Evolutionary conservation across 30 jellyfish, hydroid and myxozoan genomes (phyloP).

Genomic region (Calvadosia cruxmelitensis): DNA sequence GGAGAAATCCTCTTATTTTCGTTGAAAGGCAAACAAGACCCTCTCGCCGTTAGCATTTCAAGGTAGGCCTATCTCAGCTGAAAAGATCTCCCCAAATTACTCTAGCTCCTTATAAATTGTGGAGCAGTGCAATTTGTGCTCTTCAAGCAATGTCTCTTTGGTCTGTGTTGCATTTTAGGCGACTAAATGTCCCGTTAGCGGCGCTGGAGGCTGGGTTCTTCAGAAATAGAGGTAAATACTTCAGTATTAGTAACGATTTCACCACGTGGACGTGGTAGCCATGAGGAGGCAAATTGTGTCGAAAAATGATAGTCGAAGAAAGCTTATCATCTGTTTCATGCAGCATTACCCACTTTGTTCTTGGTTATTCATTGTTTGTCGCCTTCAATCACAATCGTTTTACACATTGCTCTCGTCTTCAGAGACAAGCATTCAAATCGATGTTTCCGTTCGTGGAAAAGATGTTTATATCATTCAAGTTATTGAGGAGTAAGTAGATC

Average conservation of each 20-base stretch:
- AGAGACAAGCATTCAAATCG: slow-evolving; percentile 86
- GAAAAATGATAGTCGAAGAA: no score
- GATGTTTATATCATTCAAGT: slow-evolving; percentile 84
- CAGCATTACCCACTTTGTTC: no score
- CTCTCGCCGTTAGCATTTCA: slow-evolving; percentile 69
- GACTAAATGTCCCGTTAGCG: slow-evolving; percentile 72
- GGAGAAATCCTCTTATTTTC: slow-evolving; percentile 76
- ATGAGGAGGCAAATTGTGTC: neutral
- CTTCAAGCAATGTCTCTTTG: no score
- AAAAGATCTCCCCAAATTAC: neutral
- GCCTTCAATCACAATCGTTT: no score
- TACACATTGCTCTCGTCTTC: slow-evolving; percentile 1
- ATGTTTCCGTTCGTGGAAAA: slow-evolving; percentile 88
- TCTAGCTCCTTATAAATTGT: neutral
- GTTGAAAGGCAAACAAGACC: slow-evolving; percentile 67
- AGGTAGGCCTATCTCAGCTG: slow-evolving; percentile 53
- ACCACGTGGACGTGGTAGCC: neutral
- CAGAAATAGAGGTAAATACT: slow-evolving; percentile 66
- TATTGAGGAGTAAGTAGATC: slow-evolving; percentile 84
- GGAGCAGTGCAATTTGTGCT: no score
- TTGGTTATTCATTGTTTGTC: no score
- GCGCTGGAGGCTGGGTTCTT: slow-evolving; percentile 39
- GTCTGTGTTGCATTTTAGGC: slow-evolving; percentile 28
- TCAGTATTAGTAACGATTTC: neutral
- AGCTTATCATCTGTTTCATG: no score